These are phyloP conservation scores for Stigmatopora nigra DNA, from an alignment of 2,113 vertebrate species.

Conservation along the genomic window DNA sequence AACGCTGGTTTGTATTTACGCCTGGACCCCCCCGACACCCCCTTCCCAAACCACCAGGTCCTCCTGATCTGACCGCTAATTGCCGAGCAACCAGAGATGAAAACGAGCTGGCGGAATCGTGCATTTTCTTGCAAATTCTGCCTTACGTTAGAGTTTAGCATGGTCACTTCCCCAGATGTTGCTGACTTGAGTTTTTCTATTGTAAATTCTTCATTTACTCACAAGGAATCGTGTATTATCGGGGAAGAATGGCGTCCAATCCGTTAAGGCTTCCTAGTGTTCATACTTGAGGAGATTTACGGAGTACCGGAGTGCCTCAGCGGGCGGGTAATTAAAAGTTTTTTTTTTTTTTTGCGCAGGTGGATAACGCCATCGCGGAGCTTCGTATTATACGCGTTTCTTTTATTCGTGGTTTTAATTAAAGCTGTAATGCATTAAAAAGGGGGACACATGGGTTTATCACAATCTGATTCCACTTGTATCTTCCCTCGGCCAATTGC, in stretches of 20 bases:
- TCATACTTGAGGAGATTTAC: conserved; percentile 22
- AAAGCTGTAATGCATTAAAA: conserved; percentile 25
- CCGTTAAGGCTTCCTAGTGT: not conserved
- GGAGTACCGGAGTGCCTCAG: not conserved
- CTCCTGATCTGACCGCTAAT: conserved; percentile 65
- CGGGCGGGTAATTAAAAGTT: conserved; percentile 17
- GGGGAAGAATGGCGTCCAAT: too few relatives aligned
- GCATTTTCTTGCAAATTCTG: conserved; percentile 15
- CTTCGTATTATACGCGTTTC: not conserved
- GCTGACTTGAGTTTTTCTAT: too few relatives aligned
- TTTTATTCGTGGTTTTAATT: conserved; percentile 27
- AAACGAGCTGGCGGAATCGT: conserved; percentile 16
- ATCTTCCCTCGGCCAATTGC: conserved; percentile 45
- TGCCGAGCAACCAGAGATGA: conserved; percentile 46
- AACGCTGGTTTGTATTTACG: conserved; percentile 58
- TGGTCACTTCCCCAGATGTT: too few relatives aligned
- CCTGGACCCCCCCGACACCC: conserved; percentile 33
- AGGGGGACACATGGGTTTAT: conserved; percentile 14
- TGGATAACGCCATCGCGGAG: conserved; percentile 2
- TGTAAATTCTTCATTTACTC: too few relatives aligned
- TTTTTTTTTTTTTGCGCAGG: conserved; percentile 25
- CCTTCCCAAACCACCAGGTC: conserved; percentile 53
- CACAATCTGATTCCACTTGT: conserved; percentile 37
- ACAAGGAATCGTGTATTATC: too few relatives aligned
- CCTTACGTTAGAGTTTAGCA: too few relatives aligned